These are phyloP conservation scores for Callosobruchus maculatus DNA, from an alignment of 2,888 invertebrate genomes.

Conservation along the genomic window DNA sequence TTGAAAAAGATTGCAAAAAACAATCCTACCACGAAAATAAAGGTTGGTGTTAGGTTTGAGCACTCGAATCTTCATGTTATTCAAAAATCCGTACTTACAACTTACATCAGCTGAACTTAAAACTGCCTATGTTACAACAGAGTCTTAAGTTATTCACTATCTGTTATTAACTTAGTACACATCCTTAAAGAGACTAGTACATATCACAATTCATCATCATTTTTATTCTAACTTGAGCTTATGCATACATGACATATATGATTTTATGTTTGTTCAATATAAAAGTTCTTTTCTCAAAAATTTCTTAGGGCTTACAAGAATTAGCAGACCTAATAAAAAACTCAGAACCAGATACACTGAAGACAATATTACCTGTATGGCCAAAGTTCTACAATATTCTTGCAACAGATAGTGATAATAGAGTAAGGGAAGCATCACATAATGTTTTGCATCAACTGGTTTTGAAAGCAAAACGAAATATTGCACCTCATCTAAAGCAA, in stretches of 20 bases:
- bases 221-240: no score
- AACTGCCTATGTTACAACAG: no score
- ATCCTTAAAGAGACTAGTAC: no score
- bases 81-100: no score
- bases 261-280: neutral
- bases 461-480: constrained; percentile 64
- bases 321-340: constrained; percentile 66
- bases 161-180: no score
- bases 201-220: no score
- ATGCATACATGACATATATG: no score
- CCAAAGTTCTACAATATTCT: constrained; percentile 73
- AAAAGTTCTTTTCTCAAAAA: neutral
- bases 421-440: constrained; percentile 78
- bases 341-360: constrained; percentile 64
- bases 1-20: constrained; percentile 87
- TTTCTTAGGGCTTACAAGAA: constrained; percentile 73
- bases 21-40: constrained; percentile 84
- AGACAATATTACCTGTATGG: constrained; percentile 77
- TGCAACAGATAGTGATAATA: constrained; percentile 75
- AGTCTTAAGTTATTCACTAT: no score
- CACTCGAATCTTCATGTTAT: neutral
- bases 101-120: no score
- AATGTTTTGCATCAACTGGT: constrained; percentile 68
- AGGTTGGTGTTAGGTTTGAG: constrained; percentile 54
- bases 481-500: constrained; percentile 76